Percentiles rank a stretch among this genome's conserved stretches.
These are phyloP conservation scores for Tipula vernalis DNA, from an alignment of 2,888 invertebrate genomes.

Conservation along the genomic window DNA sequence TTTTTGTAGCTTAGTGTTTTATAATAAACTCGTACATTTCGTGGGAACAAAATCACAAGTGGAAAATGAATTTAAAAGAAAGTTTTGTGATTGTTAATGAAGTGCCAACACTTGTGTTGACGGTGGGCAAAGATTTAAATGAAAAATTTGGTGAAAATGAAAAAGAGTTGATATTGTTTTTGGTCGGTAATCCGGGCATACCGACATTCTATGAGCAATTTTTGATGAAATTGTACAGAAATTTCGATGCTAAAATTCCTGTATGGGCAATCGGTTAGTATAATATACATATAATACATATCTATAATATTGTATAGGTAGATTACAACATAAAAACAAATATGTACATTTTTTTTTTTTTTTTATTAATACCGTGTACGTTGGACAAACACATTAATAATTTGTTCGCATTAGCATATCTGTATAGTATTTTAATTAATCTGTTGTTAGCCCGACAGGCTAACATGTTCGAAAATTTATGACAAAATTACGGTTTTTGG, in stretches of 20 bases:
- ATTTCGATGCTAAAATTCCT: constrained; percentile 42
- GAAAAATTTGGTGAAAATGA: constrained; percentile 37
- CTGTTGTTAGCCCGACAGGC: too few species aligned
- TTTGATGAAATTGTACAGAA: constrained; percentile 44
- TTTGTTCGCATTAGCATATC: too few species aligned
- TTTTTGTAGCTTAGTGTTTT: background rate
- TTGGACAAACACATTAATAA: too few species aligned
- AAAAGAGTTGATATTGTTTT: constrained; percentile 49
- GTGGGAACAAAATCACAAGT: background rate
- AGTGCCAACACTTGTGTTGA: constrained; percentile 51
- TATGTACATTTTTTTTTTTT: too few species aligned
- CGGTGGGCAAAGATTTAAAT: constrained; percentile 49
- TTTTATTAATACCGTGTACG: too few species aligned
- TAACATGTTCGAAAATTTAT: background rate
- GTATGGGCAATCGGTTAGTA: constrained; percentile 54
- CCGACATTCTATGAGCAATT: constrained; percentile 62
- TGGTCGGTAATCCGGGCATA: constrained; percentile 75
- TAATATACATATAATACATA: too few species aligned
- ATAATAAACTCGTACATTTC: background rate
- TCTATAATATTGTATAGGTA: background rate
- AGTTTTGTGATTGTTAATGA: constrained; percentile 37
- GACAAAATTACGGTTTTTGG: background rate
- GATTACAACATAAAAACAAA: too few species aligned
- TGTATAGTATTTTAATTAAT: too few species aligned
- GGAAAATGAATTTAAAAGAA: constrained; percentile 12